Conservation (phyloP, 2,113 vertebrate genomes). For the Seriola quinqueradiata region DNA sequence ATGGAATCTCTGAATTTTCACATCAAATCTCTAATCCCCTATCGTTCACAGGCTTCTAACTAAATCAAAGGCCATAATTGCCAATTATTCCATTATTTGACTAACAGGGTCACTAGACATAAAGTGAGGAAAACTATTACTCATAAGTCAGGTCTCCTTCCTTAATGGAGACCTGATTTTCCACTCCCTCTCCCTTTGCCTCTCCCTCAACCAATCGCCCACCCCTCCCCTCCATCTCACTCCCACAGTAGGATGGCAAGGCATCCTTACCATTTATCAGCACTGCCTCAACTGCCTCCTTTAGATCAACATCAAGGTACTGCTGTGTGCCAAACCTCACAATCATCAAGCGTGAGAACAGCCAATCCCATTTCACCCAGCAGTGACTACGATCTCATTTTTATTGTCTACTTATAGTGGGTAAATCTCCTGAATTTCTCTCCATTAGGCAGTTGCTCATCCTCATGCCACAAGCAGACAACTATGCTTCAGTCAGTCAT, state of each 20-base stretch:
- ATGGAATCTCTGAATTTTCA: conserved; percentile 28
- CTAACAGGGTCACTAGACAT: conserved; percentile 30
- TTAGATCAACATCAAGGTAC: background rate
- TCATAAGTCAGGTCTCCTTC: background rate
- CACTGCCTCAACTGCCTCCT: background rate
- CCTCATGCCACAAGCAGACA: background rate
- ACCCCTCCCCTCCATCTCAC: no score
- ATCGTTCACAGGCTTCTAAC: conserved; percentile 12
- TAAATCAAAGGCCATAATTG: conserved; percentile 36
- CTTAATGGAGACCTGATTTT: background rate
- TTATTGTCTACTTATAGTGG: background rate
- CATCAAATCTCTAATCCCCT: background rate
- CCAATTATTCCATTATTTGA: conserved; percentile 47
- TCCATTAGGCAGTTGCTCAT: background rate
- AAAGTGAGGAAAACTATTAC: conserved; percentile 31
- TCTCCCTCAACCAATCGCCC: no score
- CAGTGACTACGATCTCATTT: background rate
- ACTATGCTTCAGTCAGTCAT: background rate
- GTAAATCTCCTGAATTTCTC: background rate
- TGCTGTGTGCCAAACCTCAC: background rate
- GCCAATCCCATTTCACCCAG: background rate
- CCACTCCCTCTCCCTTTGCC: no score
- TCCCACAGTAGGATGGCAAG: no score
- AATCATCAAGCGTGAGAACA: background rate
- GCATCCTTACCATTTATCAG: background rate